Evolutionary conservation across 1,140 invertebrate species (phyloP).

Genomic region (Saccostrea echinata): DNA sequence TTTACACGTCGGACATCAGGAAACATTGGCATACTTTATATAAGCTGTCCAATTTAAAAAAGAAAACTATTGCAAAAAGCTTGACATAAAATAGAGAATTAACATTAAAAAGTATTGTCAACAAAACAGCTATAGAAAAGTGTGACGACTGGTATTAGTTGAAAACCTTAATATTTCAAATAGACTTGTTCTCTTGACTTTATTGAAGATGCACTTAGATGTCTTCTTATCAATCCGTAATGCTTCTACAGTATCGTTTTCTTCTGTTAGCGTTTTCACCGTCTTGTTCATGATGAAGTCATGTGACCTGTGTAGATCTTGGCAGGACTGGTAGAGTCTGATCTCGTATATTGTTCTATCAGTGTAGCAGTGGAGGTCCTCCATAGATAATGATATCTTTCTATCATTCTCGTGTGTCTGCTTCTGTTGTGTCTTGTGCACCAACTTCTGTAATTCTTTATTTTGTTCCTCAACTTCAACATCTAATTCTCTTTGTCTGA

Average conservation of each 20-base stretch:
- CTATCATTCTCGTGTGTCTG: not conserved
- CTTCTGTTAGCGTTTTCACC: not conserved
- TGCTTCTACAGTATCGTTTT: too few relatives aligned
- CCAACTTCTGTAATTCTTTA: not conserved
- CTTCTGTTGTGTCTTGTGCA: not conserved
- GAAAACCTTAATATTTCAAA: not conserved
- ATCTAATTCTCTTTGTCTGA: not conserved
- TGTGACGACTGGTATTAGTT: too few relatives aligned
- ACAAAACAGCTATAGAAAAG: too few relatives aligned
- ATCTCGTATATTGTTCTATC: slow-evolving; percentile 47
- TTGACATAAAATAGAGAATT: too few relatives aligned
- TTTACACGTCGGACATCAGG: too few relatives aligned
- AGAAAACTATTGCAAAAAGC: too few relatives aligned
- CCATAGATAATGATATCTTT: slow-evolving; percentile 54
- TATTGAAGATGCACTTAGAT: not conserved
- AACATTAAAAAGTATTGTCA: too few relatives aligned
- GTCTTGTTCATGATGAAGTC: not conserved
- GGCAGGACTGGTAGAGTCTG: slow-evolving; percentile 12
- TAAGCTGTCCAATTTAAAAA: too few relatives aligned
- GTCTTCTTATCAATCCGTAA: not conserved
- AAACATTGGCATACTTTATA: too few relatives aligned
- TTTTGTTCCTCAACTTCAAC: not conserved
- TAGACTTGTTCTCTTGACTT: slow-evolving; percentile 1
- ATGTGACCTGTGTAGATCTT: not conserved
- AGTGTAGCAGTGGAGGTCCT: slow-evolving; percentile 59